Conservation (phyloP, 2,797 vertebrate genomes). For the Pagetopsis macropterus region DNA sequence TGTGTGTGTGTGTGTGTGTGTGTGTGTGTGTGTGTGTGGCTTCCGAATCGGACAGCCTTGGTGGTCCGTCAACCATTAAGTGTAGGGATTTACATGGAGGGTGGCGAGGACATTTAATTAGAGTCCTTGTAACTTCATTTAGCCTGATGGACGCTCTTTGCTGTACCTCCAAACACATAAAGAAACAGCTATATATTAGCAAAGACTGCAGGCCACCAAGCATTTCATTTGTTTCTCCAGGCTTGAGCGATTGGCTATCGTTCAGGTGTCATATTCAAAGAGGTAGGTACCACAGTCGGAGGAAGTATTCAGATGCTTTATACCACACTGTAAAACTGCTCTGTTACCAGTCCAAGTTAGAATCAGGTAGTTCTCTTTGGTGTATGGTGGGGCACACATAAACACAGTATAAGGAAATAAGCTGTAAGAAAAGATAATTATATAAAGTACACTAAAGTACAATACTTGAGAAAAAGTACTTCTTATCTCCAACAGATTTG, state of each 20-base stretch:
- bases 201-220: neutral
- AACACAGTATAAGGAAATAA: too few relatives aligned
- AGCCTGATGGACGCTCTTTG: constrained; percentile 49
- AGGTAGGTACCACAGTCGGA: too few relatives aligned
- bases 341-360: too few relatives aligned
- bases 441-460: too few relatives aligned
- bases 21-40: neutral
- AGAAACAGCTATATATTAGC: constrained; percentile 20
- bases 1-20: too few relatives aligned
- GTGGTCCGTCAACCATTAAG: constrained; percentile 49
- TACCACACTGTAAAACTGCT: too few relatives aligned
- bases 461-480: too few relatives aligned
- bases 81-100: constrained; percentile 31
- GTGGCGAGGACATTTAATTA: constrained; percentile 44
- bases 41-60: constrained; percentile 10
- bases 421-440: too few relatives aligned
- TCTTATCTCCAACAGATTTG: constrained; percentile 1
- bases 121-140: constrained; percentile 55
- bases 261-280: constrained; percentile 42
- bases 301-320: too few relatives aligned
- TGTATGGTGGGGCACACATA: too few relatives aligned
- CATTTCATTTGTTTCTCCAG: constrained; percentile 19
- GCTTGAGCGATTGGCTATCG: constrained; percentile 5
- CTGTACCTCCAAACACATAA: constrained; percentile 13
- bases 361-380: too few relatives aligned